Conservation (phyloP, 1,140 invertebrate genomes). For the Nixonia krombeini region DNA sequence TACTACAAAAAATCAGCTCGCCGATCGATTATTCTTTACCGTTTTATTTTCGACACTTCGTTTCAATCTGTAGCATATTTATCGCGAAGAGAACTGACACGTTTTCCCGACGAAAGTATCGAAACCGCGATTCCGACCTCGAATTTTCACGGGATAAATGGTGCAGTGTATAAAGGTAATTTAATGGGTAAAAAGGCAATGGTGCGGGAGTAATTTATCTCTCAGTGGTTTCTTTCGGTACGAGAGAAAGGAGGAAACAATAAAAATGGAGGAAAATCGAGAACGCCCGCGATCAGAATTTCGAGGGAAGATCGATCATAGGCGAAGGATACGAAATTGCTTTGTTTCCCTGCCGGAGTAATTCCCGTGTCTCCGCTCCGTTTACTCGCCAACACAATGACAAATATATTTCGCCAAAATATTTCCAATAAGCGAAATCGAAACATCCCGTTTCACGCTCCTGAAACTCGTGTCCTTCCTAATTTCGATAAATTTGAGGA, state of each 20-base stretch:
- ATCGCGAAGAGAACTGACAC: too few species aligned
- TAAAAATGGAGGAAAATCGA: conserved; percentile 4
- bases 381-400: background rate
- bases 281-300: background rate
- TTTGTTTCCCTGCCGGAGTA: conserved; percentile 1
- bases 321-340: background rate
- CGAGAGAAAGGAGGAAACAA: conserved; percentile 11
- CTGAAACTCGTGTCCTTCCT: too few species aligned
- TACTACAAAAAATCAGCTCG: too few species aligned
- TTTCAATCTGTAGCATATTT: too few species aligned
- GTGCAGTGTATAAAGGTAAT: conserved; percentile 51
- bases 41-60: too few species aligned
- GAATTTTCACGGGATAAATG: conserved; percentile 49
- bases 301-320: conserved; percentile 2
- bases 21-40: too few species aligned
- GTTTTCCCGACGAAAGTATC: too few species aligned
- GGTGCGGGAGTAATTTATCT: conserved; percentile 50
- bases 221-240: conserved; percentile 23
- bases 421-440: background rate
- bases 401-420: conserved; percentile 1
- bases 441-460: too few species aligned
- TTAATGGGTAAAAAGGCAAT: conserved; percentile 51
- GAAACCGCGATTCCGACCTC: too few species aligned
- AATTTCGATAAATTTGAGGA: too few species aligned
- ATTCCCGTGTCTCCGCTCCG: background rate